Percentiles rank a stretch among this genome's conserved stretches.
Conservation (phyloP, 2,888 invertebrate species). For the Leucophenga maculata region DNA sequence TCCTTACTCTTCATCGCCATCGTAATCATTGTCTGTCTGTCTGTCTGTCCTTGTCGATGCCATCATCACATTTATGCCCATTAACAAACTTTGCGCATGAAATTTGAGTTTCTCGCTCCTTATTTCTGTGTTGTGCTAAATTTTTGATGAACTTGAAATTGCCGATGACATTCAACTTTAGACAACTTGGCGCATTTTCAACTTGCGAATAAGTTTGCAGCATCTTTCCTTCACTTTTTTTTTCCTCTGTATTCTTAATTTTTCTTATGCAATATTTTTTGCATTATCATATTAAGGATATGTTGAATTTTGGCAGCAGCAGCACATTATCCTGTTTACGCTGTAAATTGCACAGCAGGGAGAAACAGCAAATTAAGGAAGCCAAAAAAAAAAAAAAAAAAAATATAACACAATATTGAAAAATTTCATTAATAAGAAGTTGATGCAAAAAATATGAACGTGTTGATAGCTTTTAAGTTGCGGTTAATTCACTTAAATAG, state of each 20-base stretch:
- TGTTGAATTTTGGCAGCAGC: not conserved
- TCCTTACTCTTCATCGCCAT: not conserved
- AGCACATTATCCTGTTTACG: slow-evolving; percentile 38
- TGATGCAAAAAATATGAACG: slow-evolving; percentile 15
- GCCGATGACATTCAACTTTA: slow-evolving; percentile 55
- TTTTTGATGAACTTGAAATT: slow-evolving; percentile 60
- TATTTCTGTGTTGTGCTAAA: slow-evolving; percentile 39
- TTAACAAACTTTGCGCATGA: slow-evolving; percentile 50
- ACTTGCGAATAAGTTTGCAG: slow-evolving; percentile 15
- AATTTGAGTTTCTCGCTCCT: slow-evolving; percentile 33
- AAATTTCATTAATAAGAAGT: slow-evolving; percentile 58
- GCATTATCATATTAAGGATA: slow-evolving; percentile 12
- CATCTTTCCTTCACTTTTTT: not conserved
- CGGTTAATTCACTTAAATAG: no score
- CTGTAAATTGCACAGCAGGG: not conserved
- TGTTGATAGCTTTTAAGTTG: no score
- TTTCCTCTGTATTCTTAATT: not conserved
- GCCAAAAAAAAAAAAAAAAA: slow-evolving; percentile 33
- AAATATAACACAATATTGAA: slow-evolving; percentile 50
- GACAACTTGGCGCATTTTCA: slow-evolving; percentile 47
- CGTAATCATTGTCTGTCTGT: slow-evolving; percentile 46
- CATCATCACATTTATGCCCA: slow-evolving; percentile 53
- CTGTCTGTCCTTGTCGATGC: slow-evolving; percentile 40
- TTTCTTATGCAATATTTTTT: not conserved
- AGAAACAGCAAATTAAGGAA: no score